These are phyloP conservation scores for Lethenteron reissneri DNA, from an alignment of 2,113 vertebrate species.

Conservation along the genomic window DNA sequence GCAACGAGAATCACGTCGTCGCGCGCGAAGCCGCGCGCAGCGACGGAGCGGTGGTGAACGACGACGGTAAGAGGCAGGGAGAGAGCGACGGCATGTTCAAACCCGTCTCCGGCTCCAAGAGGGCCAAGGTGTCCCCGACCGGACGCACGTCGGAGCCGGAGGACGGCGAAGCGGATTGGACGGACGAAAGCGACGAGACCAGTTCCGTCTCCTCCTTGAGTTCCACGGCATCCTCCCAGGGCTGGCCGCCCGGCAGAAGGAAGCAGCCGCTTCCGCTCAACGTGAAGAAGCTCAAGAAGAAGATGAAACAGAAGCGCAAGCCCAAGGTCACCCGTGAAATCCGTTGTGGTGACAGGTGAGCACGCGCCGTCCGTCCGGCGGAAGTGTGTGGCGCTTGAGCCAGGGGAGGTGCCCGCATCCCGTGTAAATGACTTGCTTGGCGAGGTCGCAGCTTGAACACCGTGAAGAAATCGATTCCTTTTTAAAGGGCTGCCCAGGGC, in stretches of 20 bases:
- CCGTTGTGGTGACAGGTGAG: conserved; percentile 74
- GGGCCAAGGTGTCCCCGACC: no score
- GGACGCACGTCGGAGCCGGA: conserved; percentile 27
- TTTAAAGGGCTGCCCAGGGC: no score
- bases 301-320: conserved; percentile 85
- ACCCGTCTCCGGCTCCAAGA: no score
- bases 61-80: neutral
- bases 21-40: neutral
- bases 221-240: conserved; percentile 79
- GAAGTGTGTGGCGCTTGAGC: no score
- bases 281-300: conserved; percentile 80
- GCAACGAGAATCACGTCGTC: neutral
- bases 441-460: no score
- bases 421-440: no score
- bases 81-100: no score
- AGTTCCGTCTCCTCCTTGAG: conserved; percentile 87
- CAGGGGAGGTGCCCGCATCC: no score
- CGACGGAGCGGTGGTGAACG: neutral
- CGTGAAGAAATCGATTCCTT: no score
- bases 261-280: conserved; percentile 88
- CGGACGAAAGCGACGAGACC: conserved; percentile 77
- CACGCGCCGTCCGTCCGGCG: neutral
- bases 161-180: conserved; percentile 69
- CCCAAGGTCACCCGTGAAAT: conserved; percentile 76
- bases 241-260: conserved; percentile 42